These are phyloP conservation scores for Aulostomus chinensis DNA, from an alignment of 2,797 vertebrate species.

Conservation along the genomic window DNA sequence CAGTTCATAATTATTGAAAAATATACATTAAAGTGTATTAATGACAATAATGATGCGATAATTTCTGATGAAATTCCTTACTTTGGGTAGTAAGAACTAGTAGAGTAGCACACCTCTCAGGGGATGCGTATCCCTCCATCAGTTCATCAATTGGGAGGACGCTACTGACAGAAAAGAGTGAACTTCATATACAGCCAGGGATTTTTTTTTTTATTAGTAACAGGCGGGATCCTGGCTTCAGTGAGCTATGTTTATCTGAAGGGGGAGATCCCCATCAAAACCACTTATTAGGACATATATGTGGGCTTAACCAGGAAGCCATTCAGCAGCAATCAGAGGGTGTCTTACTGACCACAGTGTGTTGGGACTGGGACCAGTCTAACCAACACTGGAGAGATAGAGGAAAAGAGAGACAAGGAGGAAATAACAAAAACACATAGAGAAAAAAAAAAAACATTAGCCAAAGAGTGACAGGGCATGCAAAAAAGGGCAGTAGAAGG, in stretches of 20 bases:
- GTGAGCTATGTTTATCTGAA: constrained; percentile 65
- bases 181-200: constrained; percentile 45
- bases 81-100: not conserved
- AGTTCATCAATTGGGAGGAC: constrained; percentile 31
- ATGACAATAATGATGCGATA: too few relatives aligned
- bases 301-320: constrained; percentile 67
- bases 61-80: constrained; percentile 17
- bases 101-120: constrained; percentile 1
- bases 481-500: constrained; percentile 8
- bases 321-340: constrained; percentile 65
- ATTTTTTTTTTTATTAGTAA: constrained; percentile 67
- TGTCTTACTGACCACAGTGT: constrained; percentile 65
- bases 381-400: constrained; percentile 44
- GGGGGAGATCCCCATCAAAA: constrained; percentile 73
- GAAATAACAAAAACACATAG: constrained; percentile 64
- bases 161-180: constrained; percentile 50
- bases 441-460: constrained; percentile 2
- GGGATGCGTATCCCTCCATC: constrained; percentile 19
- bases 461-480: not conserved
- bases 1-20: too few relatives aligned
- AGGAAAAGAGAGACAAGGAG: constrained; percentile 47
- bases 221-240: constrained; percentile 60
- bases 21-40: too few relatives aligned
- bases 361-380: constrained; percentile 64
- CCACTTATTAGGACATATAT: constrained; percentile 76